A percentile compares a stretch with the other conserved stretches of the same genome.
Conservation (phyloP, 2,797 vertebrate genomes). For the Tamandua tetradactyla region DNA sequence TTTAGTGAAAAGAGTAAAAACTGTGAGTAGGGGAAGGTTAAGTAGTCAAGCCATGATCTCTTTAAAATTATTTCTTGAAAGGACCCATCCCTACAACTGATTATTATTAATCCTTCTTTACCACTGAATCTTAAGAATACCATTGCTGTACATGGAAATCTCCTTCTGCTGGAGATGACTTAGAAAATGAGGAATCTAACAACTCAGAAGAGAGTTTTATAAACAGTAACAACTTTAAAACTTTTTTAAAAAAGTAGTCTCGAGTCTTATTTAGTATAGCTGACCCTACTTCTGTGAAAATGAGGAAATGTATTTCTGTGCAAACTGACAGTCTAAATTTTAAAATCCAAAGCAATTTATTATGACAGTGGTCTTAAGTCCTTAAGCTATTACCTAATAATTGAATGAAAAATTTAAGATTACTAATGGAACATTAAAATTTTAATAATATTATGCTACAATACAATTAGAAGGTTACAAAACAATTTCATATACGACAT, state of each 20-base stretch:
- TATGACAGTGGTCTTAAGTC: not conserved
- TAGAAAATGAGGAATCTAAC: not conserved
- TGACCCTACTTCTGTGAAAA: slow-evolving; percentile 3
- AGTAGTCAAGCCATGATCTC: not conserved
- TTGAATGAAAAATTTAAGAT: not conserved
- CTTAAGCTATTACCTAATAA: not conserved
- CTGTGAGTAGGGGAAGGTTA: not conserved
- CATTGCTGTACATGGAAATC: not conserved
- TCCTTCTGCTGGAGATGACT: not conserved
- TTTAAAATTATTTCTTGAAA: not conserved
- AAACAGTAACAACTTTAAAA: too few species aligned
- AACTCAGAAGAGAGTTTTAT: not conserved
- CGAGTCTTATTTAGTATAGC: not conserved
- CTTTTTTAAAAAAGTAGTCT: not conserved
- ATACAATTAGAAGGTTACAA: not conserved
- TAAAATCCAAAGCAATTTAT: slow-evolving; percentile 10
- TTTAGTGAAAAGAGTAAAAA: not conserved
- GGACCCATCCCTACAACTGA: not conserved
- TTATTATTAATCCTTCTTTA: not conserved
- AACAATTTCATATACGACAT: not conserved
- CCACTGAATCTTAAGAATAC: not conserved
- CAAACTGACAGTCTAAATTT: not conserved
- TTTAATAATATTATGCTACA: not conserved
- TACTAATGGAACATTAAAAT: not conserved
- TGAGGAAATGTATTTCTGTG: not conserved